Percentiles rank a stretch among this genome's conserved stretches.
These are phyloP conservation scores for Acanthurus tractus DNA, from an alignment of 2,797 vertebrate genomes.

Conservation along the genomic window DNA sequence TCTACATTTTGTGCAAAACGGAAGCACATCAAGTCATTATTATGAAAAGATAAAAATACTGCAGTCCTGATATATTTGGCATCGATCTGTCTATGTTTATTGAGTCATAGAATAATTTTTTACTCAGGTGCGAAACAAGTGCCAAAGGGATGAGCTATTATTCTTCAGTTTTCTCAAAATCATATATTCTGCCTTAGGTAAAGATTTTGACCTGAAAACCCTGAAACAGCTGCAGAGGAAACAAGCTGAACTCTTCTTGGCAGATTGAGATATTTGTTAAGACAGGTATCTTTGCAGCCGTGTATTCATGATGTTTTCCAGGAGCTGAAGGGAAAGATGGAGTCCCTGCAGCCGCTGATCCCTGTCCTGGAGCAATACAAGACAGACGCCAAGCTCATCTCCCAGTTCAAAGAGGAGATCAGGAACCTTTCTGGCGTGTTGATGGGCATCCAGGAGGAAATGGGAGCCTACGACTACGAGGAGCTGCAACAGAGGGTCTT, in stretches of 20 bases:
- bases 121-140: not conserved
- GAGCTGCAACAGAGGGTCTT: conserved; percentile 94
- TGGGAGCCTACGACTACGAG: conserved; percentile 97
- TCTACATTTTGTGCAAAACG: conserved; percentile 6
- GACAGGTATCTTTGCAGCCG: conserved; percentile 7
- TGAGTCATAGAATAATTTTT: no score
- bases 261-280: conserved; percentile 26
- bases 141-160: not conserved
- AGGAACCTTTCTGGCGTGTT: conserved; percentile 93
- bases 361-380: conserved; percentile 99
- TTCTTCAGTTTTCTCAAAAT: not conserved
- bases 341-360: conserved; percentile 94
- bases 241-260: not conserved
- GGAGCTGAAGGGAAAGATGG: conserved; percentile 98
- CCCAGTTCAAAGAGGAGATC: conserved; percentile 98
- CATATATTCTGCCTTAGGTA: not conserved
- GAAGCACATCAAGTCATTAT: not conserved
- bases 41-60: not conserved
- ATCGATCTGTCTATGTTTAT: not conserved
- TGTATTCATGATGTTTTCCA: conserved; percentile 63
- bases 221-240: not conserved
- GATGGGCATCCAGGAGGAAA: conserved; percentile 96
- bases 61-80: not conserved
- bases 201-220: not conserved
- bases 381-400: conserved; percentile 94